phyloP scores from a whole-genome alignment of 1,140 invertebrate species.

The Saccostrea echinata region DNA sequence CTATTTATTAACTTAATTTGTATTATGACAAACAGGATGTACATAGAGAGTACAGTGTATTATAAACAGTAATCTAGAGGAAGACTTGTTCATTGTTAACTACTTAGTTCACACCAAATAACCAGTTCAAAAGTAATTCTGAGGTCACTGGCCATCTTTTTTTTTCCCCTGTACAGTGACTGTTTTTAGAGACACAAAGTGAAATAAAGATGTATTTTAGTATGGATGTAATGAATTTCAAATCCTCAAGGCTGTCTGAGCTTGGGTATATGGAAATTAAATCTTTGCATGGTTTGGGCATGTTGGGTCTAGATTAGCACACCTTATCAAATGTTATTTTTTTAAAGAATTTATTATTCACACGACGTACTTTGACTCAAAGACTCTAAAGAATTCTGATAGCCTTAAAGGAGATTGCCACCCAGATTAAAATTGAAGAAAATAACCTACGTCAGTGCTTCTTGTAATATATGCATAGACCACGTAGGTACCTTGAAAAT shows the following conservation, averaged over 20 bases:
- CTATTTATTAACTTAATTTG: background rate
- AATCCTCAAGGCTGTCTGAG: background rate
- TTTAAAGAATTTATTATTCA: constrained; percentile 31
- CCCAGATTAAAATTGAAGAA: constrained; percentile 26
- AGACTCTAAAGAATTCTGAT: constrained; percentile 32
- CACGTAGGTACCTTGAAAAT: background rate
- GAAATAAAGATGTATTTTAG: background rate
- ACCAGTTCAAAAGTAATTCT: background rate
- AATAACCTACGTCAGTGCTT: background rate
- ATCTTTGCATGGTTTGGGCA: constrained; percentile 10
- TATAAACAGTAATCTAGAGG: background rate
- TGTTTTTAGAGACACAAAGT: background rate
- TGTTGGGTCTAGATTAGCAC: constrained; percentile 11
- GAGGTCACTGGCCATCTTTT: background rate
- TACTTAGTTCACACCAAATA: background rate
- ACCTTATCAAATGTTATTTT: constrained; percentile 38
- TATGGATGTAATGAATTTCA: background rate
- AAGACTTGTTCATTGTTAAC: background rate
- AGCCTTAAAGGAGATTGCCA: constrained; percentile 22
- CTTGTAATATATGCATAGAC: background rate
- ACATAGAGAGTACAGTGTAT: background rate
- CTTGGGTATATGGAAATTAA: constrained; percentile 1
- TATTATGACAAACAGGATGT: background rate
- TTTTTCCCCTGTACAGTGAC: background rate
- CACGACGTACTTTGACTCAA: constrained; percentile 15